phyloP scores from a whole-genome alignment of 1,140 invertebrate genomes.

The Musca domestica region DNA sequence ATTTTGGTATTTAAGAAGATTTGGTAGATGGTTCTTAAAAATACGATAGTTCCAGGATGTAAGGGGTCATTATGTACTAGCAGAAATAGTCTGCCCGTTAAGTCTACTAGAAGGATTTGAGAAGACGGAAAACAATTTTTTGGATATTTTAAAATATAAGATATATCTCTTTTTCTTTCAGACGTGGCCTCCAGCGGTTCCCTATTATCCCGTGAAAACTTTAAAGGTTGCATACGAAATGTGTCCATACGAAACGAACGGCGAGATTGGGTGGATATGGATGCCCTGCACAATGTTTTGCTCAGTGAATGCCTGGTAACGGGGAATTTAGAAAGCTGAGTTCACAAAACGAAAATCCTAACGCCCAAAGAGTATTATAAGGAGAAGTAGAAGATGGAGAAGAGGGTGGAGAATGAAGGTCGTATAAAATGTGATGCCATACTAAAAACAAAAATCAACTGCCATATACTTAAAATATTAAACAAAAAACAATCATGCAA shows the following conservation, averaged over 20 bases:
- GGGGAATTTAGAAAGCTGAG: conserved; percentile 16
- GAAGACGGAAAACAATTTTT: no score
- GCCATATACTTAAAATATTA: conserved; percentile 1
- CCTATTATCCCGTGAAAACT: conserved; percentile 71
- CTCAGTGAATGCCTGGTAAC: conserved; percentile 71
- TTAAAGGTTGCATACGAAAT: conserved; percentile 88
- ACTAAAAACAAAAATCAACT: conserved; percentile 7
- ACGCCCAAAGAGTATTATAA: not conserved
- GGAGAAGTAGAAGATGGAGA: no score
- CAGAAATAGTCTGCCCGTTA: no score
- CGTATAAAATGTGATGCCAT: conserved; percentile 13
- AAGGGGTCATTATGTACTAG: no score
- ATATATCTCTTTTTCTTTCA: no score
- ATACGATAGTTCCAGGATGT: no score
- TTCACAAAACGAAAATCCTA: not conserved
- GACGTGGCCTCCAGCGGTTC: conserved; percentile 67
- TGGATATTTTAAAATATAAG: no score
- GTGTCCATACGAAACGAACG: conserved; percentile 68
- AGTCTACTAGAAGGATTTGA: no score
- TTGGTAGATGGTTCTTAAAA: no score
- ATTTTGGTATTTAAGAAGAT: no score
- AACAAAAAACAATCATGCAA: not conserved
- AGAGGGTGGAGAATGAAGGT: no score
- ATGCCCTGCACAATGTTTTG: conserved; percentile 75
- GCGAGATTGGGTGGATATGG: conserved; percentile 82